Conservation (phyloP, 2,113 vertebrate genomes). For the Mionectes macconnelli region DNA sequence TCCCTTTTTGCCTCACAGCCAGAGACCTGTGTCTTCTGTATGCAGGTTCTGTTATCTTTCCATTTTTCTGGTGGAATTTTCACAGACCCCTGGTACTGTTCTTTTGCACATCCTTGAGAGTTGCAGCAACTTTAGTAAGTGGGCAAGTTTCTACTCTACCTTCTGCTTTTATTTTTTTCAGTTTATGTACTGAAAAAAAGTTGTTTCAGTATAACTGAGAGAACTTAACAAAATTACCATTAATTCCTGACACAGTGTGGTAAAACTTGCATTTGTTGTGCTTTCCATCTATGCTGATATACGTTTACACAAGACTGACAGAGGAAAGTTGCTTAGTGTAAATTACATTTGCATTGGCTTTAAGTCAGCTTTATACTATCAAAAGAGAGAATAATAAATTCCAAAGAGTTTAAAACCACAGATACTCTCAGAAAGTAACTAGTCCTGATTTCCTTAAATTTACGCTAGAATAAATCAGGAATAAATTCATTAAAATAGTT, state of each 20-base stretch:
- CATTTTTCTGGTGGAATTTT: neutral
- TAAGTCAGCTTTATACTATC: conserved; percentile 4
- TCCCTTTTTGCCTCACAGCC: neutral
- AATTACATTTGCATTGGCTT: conserved; percentile 49
- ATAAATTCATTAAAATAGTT: neutral
- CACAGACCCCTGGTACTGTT: neutral
- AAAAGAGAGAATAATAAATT: conserved; percentile 16
- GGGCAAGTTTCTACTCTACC: neutral
- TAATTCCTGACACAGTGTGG: neutral
- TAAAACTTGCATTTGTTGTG: neutral
- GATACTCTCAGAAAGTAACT: neutral
- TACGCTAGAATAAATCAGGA: neutral
- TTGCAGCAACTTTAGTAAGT: neutral
- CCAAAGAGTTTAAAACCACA: neutral
- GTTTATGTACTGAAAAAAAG: neutral
- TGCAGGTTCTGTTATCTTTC: neutral
- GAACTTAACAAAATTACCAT: neutral
- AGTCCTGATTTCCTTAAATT: neutral
- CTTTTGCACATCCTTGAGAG: neutral
- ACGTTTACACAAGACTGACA: neutral
- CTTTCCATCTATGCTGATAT: neutral
- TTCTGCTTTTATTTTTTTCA: neutral
- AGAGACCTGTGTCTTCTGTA: neutral
- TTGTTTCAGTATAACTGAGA: neutral
- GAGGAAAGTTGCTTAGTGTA: conserved; percentile 40